These are phyloP conservation scores for Neomorphus geoffroyi DNA, from an alignment of 2,797 vertebrate species.

Conservation along the genomic window DNA sequence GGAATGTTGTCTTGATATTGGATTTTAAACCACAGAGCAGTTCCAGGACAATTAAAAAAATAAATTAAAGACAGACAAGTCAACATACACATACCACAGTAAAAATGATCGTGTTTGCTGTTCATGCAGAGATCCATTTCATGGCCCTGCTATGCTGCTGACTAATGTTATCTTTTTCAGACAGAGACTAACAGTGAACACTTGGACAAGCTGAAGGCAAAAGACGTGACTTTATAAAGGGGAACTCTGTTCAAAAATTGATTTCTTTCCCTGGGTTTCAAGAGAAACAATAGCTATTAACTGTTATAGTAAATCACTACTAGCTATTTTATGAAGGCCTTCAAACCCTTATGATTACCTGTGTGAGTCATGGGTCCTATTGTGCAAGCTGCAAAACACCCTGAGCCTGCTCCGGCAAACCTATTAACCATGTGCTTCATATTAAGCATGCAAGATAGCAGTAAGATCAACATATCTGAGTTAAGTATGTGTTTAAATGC, in stretches of 20 bases:
- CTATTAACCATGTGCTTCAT: conserved; percentile 49
- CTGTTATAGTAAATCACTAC: not conserved
- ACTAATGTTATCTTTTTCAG: not conserved
- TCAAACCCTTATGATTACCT: not conserved
- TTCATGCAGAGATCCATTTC: not conserved
- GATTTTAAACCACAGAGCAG: not conserved
- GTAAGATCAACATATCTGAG: not conserved
- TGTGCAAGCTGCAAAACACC: conserved; percentile 26
- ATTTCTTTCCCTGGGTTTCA: not conserved
- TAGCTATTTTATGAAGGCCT: conserved; percentile 3
- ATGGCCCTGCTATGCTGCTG: not conserved
- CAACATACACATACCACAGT: not conserved
- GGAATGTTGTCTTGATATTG: not conserved
- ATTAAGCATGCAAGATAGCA: conserved; percentile 22
- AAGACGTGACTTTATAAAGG: not conserved
- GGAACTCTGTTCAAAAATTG: not conserved
- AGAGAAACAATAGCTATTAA: conserved; percentile 4
- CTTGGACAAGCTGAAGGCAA: not conserved
- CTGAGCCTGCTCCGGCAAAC: not conserved
- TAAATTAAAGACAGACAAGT: not conserved
- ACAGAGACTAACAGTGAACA: not conserved
- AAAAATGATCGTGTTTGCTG: not conserved
- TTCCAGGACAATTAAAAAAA: not conserved
- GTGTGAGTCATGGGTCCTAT: not conserved
- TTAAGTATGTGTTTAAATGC: conserved; percentile 28